Percentiles rank a stretch among this genome's conserved stretches.
Conservation (phyloP, 2,113 vertebrate genomes). For the Nannobrachium achirus region DNA sequence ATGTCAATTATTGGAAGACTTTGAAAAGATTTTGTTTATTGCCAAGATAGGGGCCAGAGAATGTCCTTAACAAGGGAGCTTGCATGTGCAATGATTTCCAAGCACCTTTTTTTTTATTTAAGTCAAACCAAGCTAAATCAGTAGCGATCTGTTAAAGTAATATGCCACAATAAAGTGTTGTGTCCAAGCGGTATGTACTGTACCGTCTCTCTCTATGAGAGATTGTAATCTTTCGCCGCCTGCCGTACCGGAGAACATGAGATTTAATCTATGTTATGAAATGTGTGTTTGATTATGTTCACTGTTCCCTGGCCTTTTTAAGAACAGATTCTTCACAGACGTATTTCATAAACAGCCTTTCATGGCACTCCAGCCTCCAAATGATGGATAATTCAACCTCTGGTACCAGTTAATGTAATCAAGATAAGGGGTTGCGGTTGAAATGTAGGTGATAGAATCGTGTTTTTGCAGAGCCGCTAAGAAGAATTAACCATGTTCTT, state of each 20-base stretch:
- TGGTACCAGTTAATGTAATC: background rate
- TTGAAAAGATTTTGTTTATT: too few species aligned
- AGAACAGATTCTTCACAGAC: conserved; percentile 24
- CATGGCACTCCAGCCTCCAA: conserved; percentile 4
- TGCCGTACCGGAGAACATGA: background rate
- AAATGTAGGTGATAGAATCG: conserved; percentile 9
- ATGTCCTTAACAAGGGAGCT: too few species aligned
- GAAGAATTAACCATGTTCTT: conserved; percentile 31
- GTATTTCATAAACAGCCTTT: conserved; percentile 36
- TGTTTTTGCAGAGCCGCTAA: background rate
- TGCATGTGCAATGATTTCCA: too few species aligned
- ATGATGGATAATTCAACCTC: conserved; percentile 12
- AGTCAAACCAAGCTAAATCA: too few species aligned
- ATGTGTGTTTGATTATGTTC: conserved; percentile 11
- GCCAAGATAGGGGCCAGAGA: too few species aligned
- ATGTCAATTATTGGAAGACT: too few species aligned
- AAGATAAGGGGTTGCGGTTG: conserved; percentile 15
- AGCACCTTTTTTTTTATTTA: too few species aligned
- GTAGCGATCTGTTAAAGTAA: too few species aligned
- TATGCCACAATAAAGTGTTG: background rate
- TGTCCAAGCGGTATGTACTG: background rate
- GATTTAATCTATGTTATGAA: conserved; percentile 55
- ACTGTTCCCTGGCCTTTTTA: conserved; percentile 26
- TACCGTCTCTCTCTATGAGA: background rate
- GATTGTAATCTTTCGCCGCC: conserved; percentile 8